Conservation (phyloP, 53 echinoderm and acorn worm genomes). For the Astropecten irregularis region DNA sequence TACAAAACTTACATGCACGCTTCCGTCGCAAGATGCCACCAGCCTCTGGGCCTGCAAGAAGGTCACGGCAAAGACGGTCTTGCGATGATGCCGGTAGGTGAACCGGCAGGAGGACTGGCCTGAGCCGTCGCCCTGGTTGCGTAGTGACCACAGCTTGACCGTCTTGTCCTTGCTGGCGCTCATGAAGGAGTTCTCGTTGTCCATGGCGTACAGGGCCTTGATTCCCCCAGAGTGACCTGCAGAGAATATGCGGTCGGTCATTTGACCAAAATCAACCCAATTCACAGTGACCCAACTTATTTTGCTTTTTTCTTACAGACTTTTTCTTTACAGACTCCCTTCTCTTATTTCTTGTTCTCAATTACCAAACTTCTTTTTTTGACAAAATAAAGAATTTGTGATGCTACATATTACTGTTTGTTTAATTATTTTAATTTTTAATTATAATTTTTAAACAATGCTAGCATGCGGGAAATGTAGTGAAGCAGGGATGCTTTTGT, state of each 20-base stretch:
- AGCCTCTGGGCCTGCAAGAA: slow-evolving; percentile 87
- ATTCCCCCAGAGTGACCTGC: slow-evolving; percentile 86
- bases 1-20: slow-evolving; percentile 91
- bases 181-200: slow-evolving; percentile 89
- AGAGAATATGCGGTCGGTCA: background rate
- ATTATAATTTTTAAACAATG: no score
- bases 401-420: no score
- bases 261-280: no score
- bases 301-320: no score
- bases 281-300: no score
- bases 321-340: no score
- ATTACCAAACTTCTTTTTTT: no score
- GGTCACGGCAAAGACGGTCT: slow-evolving; percentile 86
- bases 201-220: slow-evolving; percentile 79
- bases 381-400: no score
- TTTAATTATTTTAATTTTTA: no score
- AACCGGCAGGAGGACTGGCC: slow-evolving; percentile 70
- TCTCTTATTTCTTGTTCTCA: no score
- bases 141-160: slow-evolving; percentile 93
- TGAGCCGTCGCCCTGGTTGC: slow-evolving; percentile 85
- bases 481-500: no score
- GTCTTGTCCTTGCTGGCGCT: slow-evolving; percentile 97
- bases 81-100: slow-evolving; percentile 86
- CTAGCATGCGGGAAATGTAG: no score
- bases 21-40: slow-evolving; percentile 94